These are phyloP conservation scores for Dolichoris vasculosae DNA, from an alignment of 1,140 invertebrate species.

Conservation along the genomic window DNA sequence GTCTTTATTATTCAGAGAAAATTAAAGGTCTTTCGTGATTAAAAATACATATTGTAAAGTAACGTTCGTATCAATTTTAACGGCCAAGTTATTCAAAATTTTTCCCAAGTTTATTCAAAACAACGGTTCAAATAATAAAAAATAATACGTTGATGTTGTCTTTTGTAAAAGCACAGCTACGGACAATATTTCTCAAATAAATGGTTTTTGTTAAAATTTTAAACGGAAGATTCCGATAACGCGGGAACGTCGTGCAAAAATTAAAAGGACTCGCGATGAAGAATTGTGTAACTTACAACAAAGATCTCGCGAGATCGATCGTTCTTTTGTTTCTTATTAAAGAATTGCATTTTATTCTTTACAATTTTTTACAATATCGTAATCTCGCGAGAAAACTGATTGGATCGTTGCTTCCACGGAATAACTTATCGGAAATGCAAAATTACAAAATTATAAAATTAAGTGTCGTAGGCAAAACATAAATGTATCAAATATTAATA, in stretches of 20 bases:
- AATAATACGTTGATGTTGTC: neutral
- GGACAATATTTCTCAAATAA: too few relatives aligned
- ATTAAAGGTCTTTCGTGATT: too few relatives aligned
- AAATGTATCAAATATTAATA: too few relatives aligned
- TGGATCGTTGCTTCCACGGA: neutral
- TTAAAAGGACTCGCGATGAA: neutral
- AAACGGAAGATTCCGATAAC: too few relatives aligned
- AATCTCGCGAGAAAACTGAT: neutral
- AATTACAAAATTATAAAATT: too few relatives aligned
- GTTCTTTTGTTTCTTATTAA: neutral
- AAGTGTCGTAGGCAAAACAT: too few relatives aligned
- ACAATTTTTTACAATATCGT: neutral
- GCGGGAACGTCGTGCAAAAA: neutral
- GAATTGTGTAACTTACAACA: neutral
- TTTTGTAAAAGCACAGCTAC: neutral
- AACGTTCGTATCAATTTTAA: too few relatives aligned
- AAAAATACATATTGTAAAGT: too few relatives aligned
- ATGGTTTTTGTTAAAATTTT: too few relatives aligned
- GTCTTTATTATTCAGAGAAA: too few relatives aligned
- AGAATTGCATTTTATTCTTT: neutral
- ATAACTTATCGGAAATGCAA: neutral
- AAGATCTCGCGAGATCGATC: neutral
- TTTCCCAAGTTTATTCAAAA: neutral
- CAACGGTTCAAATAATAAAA: neutral
- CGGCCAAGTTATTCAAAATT: too few relatives aligned